Base-by-base conservation (phyloP, 2,888 invertebrate genomes). In the Metellina segmentata region DNA sequence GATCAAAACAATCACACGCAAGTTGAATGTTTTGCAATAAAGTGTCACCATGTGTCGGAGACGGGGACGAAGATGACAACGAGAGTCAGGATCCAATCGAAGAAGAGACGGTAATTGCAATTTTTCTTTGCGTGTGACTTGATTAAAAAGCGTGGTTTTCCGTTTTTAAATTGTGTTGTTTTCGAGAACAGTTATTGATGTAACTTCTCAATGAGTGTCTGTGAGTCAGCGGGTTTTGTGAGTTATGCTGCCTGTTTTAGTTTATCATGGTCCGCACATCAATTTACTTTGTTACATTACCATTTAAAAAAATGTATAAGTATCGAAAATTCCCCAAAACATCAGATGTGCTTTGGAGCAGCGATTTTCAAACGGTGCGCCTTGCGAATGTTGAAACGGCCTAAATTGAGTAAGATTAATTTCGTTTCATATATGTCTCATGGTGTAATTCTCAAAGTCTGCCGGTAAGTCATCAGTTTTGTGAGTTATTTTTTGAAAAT, bases 1-100 rank as follows among this genome's bases (percentile, higher is more conserved):
- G 52, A 53, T 71, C 9, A n/a, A 72, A 9, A 34, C 34, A 34
- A 34, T 53, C n/a, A 7, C 48, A 49, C 13, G 74, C 49, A 11
- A 34, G 11, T 7, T 78, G 52, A 20, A 91, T 91, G 91, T 91
- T 91, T 70, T 91, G 91, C 70, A 91, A 85, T 19, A 85, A 81
- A 85, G 85, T 91, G 13, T 74, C 91, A 6, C 91, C 91, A 9
- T 91, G 91, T 13, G 34, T 81, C 7, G 71, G 16, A 16, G 81
- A 71, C 11, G 51, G 19, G 1, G 81, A 69, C 4, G 75, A 79
- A 4, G 83, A 69, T 11, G 85, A 74, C 8, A 34, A 34, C 34
- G 34, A 77, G 71, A 72, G 81, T 48, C 71, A 82, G 82, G 48
- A 70, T 52, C 52, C 13, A 51, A 78, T 51, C 51, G 52, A 52